Evolutionary conservation across 2,113 vertebrate species (phyloP), one percentile per base, ranked within the genome.

Genomic region (Strigops habroptila): DNA sequence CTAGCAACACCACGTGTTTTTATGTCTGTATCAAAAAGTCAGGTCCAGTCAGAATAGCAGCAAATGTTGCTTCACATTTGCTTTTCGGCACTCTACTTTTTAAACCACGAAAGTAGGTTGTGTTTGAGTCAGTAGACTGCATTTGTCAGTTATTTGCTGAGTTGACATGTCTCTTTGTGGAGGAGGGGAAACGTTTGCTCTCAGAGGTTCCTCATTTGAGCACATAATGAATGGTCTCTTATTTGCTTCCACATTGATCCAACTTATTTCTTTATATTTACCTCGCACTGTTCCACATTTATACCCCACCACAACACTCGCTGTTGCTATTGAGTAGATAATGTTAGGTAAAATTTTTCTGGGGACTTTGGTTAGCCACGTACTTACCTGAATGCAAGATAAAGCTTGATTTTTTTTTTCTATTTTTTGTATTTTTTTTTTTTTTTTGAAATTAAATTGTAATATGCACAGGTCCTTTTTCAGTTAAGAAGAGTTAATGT

Each of bases 191-290:
- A 41, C 57, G 39, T 69, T 88, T 82, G 57, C 52, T 88, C 31
- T 37, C 69, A n/a, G 82, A 86, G n/a, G 83, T 96, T 96, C 86
- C 95, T 96, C 86, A 83, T 94, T 89, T 92, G 74, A 69, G 69
- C 57, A 33, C n/a, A 15, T 37, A 57, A 69, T 65, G 76, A 78
- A 60, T 51, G 39, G 73, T 81, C 9, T 67, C 24, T 63, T 76
- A 16, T 28, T 86, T 78, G 76, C 52, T 86, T 78, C 88, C 57
- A 65, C 48, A 4, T 43, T 46, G 59, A 24, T 76, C 35, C 80
- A 71, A 10, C 30, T 60, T 62, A 30, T 6, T 78, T 70, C 52
- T 90, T 90, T 27, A 6, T 62, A 31, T 44, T 96, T 75, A 12
- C 21, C 52, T 88, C 3, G 1, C 10, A 3, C 31, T 65, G 44